These are phyloP conservation scores for Triops longicaudatus DNA, from an alignment of 1,140 invertebrate genomes.

Conservation along the genomic window DNA sequence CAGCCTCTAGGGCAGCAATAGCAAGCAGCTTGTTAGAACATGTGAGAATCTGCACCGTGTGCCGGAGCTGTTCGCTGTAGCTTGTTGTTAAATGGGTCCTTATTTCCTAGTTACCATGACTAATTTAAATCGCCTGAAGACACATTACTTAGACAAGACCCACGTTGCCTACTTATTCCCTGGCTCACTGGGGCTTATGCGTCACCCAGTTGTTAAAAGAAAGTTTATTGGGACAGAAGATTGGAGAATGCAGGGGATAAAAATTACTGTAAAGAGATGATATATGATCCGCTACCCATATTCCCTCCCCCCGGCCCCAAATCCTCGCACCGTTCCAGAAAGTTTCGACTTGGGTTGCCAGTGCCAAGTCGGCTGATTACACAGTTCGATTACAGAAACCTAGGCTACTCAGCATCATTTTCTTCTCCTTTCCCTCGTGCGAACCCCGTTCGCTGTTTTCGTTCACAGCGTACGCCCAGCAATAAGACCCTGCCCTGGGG, in stretches of 20 bases:
- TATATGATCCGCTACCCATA: background rate
- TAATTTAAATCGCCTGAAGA: slow-evolving; percentile 8
- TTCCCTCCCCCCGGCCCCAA: background rate
- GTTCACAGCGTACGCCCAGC: background rate
- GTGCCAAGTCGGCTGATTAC: slow-evolving; percentile 6
- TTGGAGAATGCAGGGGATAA: background rate
- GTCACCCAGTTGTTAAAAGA: background rate
- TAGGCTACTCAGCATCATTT: slow-evolving; percentile 12
- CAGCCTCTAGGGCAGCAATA: background rate
- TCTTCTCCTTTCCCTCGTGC: background rate
- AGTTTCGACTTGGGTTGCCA: slow-evolving; percentile 14
- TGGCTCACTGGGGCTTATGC: slow-evolving; percentile 1
- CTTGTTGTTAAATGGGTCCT: background rate
- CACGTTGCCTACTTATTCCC: background rate
- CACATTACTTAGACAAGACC: slow-evolving; percentile 12
- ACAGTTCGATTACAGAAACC: slow-evolving; percentile 15
- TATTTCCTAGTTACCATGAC: slow-evolving; percentile 15
- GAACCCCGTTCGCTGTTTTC: background rate
- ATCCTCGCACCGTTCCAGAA: background rate
- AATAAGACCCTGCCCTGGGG: slow-evolving; percentile 4
- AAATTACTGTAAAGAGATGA: background rate
- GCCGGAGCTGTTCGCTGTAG: background rate
- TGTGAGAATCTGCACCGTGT: background rate
- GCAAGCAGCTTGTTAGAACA: background rate
- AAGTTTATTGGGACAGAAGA: background rate